Conservation (phyloP, 2,888 invertebrate genomes). For the Xestoiulus laeticollis region DNA sequence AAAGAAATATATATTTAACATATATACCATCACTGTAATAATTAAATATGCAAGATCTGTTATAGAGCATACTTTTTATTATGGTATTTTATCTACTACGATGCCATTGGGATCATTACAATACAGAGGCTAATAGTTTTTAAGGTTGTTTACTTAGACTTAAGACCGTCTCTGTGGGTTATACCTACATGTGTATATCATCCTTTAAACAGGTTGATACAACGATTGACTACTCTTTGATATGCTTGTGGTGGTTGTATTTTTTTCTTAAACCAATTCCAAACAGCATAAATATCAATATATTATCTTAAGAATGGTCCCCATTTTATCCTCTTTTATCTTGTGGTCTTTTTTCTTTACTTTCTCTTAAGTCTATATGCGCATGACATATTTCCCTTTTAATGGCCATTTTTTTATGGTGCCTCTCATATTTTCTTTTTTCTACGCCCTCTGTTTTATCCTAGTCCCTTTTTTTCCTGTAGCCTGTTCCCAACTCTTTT, state of each 20-base stretch:
- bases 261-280: constrained; percentile 27
- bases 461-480: not conserved
- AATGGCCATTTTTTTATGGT: constrained; percentile 38
- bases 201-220: constrained; percentile 1
- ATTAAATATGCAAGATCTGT: constrained; percentile 8
- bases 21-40: constrained; percentile 35
- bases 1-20: constrained; percentile 7
- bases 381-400: constrained; percentile 43
- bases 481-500: constrained; percentile 19
- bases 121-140: not conserved
- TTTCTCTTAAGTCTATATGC: constrained; percentile 49
- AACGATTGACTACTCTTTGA: constrained; percentile 45
- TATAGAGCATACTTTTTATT: not conserved
- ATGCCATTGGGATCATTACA: not conserved
- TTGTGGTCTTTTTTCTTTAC: constrained; percentile 46
- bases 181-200: not conserved
- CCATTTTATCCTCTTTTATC: constrained; percentile 34
- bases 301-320: constrained; percentile 35
- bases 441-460: constrained; percentile 25
- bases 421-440: constrained; percentile 22
- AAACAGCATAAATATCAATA: constrained; percentile 43
- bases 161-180: not conserved
- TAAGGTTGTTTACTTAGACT: not conserved
- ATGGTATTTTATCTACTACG: not conserved
- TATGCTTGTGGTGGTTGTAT: constrained; percentile 48